Percentiles rank a stretch among this genome's conserved stretches.
Conservation (phyloP, 2,888 invertebrate genomes). For the Rhamnusium bicolor region DNA sequence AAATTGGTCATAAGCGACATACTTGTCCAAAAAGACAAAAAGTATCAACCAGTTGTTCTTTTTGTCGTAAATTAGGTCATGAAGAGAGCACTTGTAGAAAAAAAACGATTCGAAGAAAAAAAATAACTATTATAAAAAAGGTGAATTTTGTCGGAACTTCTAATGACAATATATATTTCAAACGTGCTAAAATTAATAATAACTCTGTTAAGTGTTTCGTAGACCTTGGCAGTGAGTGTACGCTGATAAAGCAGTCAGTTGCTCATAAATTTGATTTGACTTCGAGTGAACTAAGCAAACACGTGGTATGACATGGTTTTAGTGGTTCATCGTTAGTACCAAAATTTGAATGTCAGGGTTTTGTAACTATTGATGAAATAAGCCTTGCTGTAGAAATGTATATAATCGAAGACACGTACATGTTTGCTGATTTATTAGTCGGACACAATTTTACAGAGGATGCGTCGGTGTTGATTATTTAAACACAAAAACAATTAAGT, state of each 20-base stretch:
- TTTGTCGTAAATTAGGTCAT: too few species aligned
- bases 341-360: background rate
- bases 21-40: too few species aligned
- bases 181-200: background rate
- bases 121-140: too few species aligned
- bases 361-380: background rate
- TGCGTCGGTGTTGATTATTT: background rate
- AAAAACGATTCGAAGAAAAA: too few species aligned
- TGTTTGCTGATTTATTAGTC: background rate
- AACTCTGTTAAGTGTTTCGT: slow-evolving; percentile 8
- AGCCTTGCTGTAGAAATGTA: background rate
- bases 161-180: background rate
- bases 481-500: background rate
- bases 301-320: slow-evolving; percentile 2
- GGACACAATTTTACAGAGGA: too few species aligned
- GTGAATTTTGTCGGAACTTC: too few species aligned
- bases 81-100: too few species aligned
- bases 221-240: slow-evolving; percentile 14
- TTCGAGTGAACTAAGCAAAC: background rate
- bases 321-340: background rate
- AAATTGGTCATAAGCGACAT: too few species aligned
- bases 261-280: background rate
- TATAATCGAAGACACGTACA: background rate
- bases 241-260: slow-evolving; percentile 5
- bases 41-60: too few species aligned